Evolutionary conservation across 2,797 vertebrate species (phyloP), one percentile per base, ranked within the genome.

Genomic region (Ciconia nigra): DNA sequence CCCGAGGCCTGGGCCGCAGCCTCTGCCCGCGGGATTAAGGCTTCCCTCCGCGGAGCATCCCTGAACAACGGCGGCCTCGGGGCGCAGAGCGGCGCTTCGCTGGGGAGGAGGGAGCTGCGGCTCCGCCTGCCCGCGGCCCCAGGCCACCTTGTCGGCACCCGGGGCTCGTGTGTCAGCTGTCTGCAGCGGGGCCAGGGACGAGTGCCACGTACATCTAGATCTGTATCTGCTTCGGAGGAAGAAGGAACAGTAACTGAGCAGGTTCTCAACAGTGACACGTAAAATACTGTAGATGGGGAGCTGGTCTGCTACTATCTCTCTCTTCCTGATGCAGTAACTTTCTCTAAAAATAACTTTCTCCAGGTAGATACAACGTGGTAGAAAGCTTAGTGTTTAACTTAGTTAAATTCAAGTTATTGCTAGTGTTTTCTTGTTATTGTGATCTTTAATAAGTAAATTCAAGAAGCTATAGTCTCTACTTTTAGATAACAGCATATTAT

Each of bases 181-280:
- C 62, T 16, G 3, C 67, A 1, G 46, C 2, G 49, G 28, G 33
- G 61, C 55, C 21, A 3, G 69, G 41, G 6, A 0, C 5, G 2
- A 1, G n/a, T 19, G 65, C 29, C 5, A 1, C 16, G 1, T 7
- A 0, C 25, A 0, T 0, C 28, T 7, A 5, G 25, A 5, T 10
- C 51, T 37, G 80, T 4, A 44, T 5, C 58, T 26, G 65, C 59
- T 29, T 25, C 65, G 6, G 18, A 3, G 10, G 31, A 2, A 14
- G 58, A 20, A 11, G 29, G 31, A 84, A 21, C 55, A 10, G 29
- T 11, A 7, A 20, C 41, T 4, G 28, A 19, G 46, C 20, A 3
- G 13, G 52, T 7, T 49, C 11, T 10, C 57, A 10, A 3, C 16
- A 13, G 44, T 5, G 5, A 46, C 28, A 15, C 2, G 5, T 14